These are phyloP conservation scores for Coelinius sp. DNA, from an alignment of 2,888 invertebrate species.

Conservation along the genomic window DNA sequence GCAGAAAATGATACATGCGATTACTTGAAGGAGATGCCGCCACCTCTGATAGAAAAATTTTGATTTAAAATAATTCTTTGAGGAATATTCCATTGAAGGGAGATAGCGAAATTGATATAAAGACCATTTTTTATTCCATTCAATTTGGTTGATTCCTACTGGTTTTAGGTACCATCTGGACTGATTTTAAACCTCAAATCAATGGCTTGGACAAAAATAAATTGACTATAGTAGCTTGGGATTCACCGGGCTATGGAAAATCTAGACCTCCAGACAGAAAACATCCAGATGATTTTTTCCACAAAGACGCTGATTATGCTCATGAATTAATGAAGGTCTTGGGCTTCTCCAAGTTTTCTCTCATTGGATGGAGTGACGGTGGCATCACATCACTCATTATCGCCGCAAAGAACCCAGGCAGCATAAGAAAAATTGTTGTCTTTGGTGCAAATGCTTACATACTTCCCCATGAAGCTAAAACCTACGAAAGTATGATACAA, in stretches of 20 bases:
- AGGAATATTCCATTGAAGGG: too few species aligned
- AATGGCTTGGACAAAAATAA: constrained; percentile 76
- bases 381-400: constrained; percentile 84
- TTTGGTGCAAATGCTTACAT: constrained; percentile 87
- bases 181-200: constrained; percentile 86
- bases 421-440: constrained; percentile 80
- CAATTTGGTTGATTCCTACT: constrained; percentile 2
- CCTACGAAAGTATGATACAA: constrained; percentile 74
- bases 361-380: constrained; percentile 93
- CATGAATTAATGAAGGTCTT: constrained; percentile 81
- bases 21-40: not conserved
- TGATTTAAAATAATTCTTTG: too few species aligned
- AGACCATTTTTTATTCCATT: too few species aligned
- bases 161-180: constrained; percentile 79
- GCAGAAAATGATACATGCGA: not conserved
- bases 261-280: constrained; percentile 83
- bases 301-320: constrained; percentile 82
- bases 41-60: not conserved
- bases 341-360: constrained; percentile 79
- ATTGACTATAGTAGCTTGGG: constrained; percentile 82
- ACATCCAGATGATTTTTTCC: constrained; percentile 81
- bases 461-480: constrained; percentile 77
- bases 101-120: too few species aligned
- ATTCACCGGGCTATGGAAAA: constrained; percentile 90
- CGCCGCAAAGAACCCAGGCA: constrained; percentile 80